Evolutionary conservation across 2,888 invertebrate species (phyloP).

Genomic region (Himalopsyche kuldschensis): DNA sequence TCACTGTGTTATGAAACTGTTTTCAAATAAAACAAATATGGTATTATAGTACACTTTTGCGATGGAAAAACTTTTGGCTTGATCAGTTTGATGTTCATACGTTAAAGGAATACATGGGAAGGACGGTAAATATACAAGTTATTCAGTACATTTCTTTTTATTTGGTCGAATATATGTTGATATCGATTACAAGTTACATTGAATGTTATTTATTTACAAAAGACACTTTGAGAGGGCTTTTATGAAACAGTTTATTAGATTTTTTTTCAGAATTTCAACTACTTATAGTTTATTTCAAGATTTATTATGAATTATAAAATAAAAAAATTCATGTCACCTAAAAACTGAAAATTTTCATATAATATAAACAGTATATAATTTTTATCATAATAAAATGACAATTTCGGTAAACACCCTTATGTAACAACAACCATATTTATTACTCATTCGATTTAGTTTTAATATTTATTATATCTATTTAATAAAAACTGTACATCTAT

Average conservation of each 20-base stretch:
- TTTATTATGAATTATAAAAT: not conserved
- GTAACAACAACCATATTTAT: not conserved
- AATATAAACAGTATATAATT: not conserved
- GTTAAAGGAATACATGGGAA: not conserved
- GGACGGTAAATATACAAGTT: not conserved
- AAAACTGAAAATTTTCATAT: not conserved
- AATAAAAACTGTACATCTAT: not conserved
- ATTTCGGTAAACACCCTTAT: not conserved
- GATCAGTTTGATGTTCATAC: no score
- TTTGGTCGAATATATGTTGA: constrained; percentile 21
- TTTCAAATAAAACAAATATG: no score
- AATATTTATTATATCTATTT: not conserved
- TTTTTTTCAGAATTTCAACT: not conserved
- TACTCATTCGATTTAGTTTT: not conserved
- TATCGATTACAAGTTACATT: not conserved
- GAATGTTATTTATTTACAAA: not conserved
- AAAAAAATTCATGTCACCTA: not conserved
- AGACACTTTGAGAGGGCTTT: not conserved
- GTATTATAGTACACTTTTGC: no score
- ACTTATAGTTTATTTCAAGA: not conserved
- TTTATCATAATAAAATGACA: not conserved
- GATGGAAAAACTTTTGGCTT: no score
- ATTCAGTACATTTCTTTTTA: constrained; percentile 11
- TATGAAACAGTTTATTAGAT: not conserved
- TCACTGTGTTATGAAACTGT: no score